These are phyloP conservation scores for Linepithema humile DNA, from an alignment of 1,140 invertebrate genomes.

Conservation along the genomic window DNA sequence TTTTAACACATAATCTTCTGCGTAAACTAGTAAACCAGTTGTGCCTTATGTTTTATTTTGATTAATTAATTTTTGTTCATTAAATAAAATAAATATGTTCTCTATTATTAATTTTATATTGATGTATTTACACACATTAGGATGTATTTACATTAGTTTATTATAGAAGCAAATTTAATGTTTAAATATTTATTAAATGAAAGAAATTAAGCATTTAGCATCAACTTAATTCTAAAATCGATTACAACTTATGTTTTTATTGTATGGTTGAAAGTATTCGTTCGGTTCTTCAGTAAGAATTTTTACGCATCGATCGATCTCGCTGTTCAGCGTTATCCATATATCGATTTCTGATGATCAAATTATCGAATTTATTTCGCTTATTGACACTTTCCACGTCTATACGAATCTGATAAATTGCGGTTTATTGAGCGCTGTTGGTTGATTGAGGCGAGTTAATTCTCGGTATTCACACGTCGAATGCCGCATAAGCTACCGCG, in stretches of 20 bases:
- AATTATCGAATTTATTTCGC: background rate
- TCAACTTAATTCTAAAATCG: background rate
- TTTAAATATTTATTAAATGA: background rate
- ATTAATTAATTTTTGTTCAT: background rate
- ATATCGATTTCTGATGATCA: background rate
- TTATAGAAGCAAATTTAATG: conserved; percentile 1
- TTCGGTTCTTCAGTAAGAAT: background rate
- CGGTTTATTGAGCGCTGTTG: conserved; percentile 32
- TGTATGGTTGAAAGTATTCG: background rate
- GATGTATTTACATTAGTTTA: background rate
- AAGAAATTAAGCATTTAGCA: background rate
- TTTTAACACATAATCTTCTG: background rate
- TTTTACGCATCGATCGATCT: no score
- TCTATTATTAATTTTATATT: background rate
- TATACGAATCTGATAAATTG: conserved; percentile 26
- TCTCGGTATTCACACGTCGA: conserved; percentile 45
- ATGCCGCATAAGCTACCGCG: conserved; percentile 6
- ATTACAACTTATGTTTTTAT: background rate
- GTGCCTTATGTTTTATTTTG: background rate
- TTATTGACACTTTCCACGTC: conserved; percentile 6
- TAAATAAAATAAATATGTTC: background rate
- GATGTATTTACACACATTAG: no score
- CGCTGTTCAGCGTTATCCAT: background rate
- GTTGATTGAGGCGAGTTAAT: conserved; percentile 58
- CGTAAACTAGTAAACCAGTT: background rate